Evolutionary conservation across 2,888 invertebrate genomes (phyloP).

Genomic region (Dynastes maya): DNA sequence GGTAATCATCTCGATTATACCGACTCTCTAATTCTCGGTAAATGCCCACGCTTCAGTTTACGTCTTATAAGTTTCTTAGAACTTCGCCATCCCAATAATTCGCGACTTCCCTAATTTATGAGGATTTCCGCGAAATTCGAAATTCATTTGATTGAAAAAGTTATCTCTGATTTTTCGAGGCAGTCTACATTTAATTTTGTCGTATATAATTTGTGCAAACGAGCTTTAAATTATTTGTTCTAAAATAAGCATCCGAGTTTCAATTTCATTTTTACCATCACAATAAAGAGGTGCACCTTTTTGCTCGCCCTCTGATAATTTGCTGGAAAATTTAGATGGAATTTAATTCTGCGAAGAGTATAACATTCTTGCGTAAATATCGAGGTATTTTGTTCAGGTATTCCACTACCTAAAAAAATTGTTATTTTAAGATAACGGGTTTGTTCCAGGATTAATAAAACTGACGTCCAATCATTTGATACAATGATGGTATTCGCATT

Average conservation of each 20-base stretch:
- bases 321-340: not conserved
- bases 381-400: not conserved
- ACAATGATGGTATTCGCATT: not conserved
- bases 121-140: too few relatives aligned
- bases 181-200: not conserved
- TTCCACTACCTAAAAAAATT: not conserved
- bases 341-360: not conserved
- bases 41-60: too few relatives aligned
- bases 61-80: too few relatives aligned
- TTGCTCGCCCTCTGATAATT: not conserved
- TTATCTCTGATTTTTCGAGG: not conserved
- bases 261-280: not conserved
- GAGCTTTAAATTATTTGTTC: not conserved
- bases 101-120: too few relatives aligned
- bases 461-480: too few relatives aligned
- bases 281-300: not conserved
- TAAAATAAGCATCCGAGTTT: not conserved
- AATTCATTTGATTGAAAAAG: not conserved
- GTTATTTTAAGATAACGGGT: not conserved
- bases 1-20: too few relatives aligned
- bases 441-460: not conserved
- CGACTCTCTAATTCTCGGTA: too few relatives aligned
- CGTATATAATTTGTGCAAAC: not conserved
- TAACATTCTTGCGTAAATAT: constrained; percentile 3
- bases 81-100: too few relatives aligned